Base-by-base conservation (phyloP, 2,113 vertebrate species). In the Zosterops hypoxanthus region DNA sequence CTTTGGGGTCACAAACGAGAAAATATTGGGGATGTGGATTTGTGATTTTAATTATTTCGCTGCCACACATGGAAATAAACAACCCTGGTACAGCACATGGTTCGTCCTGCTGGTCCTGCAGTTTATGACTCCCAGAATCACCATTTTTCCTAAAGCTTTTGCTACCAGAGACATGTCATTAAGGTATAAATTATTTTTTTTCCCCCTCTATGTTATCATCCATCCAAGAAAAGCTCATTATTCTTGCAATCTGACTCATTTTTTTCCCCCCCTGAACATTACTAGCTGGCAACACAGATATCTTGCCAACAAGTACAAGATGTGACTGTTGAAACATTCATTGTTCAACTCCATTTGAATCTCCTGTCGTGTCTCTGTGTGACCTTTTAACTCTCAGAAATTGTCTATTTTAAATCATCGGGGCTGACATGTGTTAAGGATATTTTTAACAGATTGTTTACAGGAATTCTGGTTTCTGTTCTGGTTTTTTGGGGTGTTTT, bases 371-470 rank as follows among this genome's bases (percentile, higher is more conserved):
- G 4, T 86, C 86, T 88, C 86, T 73, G 60, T 24, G 72, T 29
- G 63, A 90, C 92, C 90, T 93, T 96, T 68, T 53, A 73, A 75
- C 8, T 26, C 86, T 88, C 82, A 88, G 79, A 94, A 93, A 69
- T 64, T 56, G 73, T 66, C 95, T 93, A 88, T 94, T 95, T 92
- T 86, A 95, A 94, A 88, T 88, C 83, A 66, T 14, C 1, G 3
- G 71, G 81, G 53, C 79, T 28, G 86, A 87, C 82, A 92, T 86
- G 70, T 59, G 82, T 61, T 72, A 50, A 77, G 52, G 94, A 81
- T 97, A 96, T 96, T 97, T 96, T 97, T 94, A 96, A 92, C 93
- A 94, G 57, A 42, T 55, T 90, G 86, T 94, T 97, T 97, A 97
- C 91, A 84, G 95, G 94, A 95, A 95, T 95, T 92, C 92, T 92